Conservation (phyloP, 1,140 invertebrate genomes). For the Polypedilum pembai region DNA sequence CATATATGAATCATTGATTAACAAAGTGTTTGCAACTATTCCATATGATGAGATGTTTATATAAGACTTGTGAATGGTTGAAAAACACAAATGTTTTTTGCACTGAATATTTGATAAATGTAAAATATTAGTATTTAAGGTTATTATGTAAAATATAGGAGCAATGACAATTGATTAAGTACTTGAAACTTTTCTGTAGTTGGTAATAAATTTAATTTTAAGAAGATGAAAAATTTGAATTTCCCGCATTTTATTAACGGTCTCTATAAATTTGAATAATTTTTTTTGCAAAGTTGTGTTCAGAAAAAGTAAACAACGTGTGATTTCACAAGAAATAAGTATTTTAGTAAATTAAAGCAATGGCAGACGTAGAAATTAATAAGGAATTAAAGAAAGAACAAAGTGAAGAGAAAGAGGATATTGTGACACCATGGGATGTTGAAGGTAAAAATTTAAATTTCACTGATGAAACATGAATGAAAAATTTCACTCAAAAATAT, state of each 20-base stretch:
- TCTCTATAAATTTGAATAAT: not conserved
- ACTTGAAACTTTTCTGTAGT: not conserved
- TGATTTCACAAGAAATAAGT: not conserved
- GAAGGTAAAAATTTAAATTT: not conserved
- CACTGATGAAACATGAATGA: not conserved
- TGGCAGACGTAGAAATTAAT: not conserved
- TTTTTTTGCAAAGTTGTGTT: not conserved
- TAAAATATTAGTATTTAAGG: too few relatives aligned
- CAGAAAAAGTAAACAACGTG: not conserved
- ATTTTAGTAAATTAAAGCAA: not conserved
- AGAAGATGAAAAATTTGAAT: not conserved
- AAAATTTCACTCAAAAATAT: not conserved
- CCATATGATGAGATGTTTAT: constrained; percentile 40
- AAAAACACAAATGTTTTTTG: too few relatives aligned
- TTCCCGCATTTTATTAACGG: not conserved
- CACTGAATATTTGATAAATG: too few relatives aligned
- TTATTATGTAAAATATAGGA: not conserved
- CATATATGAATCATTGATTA: constrained; percentile 45
- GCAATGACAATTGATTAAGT: not conserved
- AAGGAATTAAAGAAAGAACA: not conserved
- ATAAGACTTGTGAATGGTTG: not conserved
- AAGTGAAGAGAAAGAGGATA: not conserved
- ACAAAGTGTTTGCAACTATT: constrained; percentile 45
- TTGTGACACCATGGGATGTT: not conserved
- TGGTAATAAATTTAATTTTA: not conserved